A percentile compares a stretch with the other conserved stretches of the same genome.
These are phyloP conservation scores for Lacerta agilis DNA, from an alignment of 2,797 vertebrate genomes.

Conservation along the genomic window DNA sequence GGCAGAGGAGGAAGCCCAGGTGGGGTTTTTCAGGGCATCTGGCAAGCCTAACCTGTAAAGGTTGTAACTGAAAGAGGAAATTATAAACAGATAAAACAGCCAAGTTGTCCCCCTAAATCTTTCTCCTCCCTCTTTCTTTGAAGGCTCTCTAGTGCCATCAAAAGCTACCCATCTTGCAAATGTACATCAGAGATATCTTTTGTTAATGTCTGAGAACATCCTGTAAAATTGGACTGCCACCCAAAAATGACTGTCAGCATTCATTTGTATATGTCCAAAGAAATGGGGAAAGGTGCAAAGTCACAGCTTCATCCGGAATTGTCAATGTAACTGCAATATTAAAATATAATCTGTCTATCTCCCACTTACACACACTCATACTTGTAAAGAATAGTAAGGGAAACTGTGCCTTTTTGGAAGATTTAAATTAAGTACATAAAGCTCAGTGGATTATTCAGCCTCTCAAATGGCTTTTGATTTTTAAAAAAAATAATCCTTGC, in stretches of 20 bases:
- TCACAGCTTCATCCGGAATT: not conserved
- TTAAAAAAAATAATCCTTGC: not conserved
- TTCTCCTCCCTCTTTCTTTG: no score
- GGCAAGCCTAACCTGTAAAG: no score
- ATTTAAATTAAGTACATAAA: not conserved
- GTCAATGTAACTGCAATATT: not conserved
- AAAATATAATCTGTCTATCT: not conserved
- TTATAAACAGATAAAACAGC: no score
- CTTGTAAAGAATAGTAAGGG: accelerated
- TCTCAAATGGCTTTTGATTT: slow-evolving; percentile 27
- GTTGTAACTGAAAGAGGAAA: no score
- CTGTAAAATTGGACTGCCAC: not conserved
- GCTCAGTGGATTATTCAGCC: not conserved
- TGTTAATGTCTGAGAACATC: not conserved
- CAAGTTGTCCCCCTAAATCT: no score
- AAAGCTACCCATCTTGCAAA: no score
- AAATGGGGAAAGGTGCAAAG: not conserved
- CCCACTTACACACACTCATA: not conserved
- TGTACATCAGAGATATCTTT: no score
- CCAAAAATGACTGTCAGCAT: not conserved
- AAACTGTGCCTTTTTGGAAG: not conserved
- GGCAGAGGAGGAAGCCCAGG: no score
- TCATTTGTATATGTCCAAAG: not conserved
- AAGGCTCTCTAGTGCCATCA: no score
- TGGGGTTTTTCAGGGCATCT: no score